Conservation (phyloP, 2,113 vertebrate species). For the Panthera uncia region DNA sequence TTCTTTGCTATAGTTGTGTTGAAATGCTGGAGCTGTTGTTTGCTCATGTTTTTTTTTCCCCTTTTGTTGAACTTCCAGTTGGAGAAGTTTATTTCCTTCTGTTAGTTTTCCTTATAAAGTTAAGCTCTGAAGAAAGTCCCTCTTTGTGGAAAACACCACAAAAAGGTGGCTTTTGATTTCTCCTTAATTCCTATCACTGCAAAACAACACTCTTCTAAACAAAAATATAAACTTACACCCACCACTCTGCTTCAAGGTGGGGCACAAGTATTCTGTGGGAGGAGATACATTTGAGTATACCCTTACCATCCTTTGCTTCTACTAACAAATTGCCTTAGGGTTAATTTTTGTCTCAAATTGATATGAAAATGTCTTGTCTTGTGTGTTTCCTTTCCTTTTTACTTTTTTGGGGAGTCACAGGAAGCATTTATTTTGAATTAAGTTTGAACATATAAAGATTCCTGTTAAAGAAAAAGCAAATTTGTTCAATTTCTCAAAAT, state of each 20-base stretch:
- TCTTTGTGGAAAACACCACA: conserved; percentile 69
- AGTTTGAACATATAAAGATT: background rate
- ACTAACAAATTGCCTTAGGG: conserved; percentile 30
- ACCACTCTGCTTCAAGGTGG: background rate
- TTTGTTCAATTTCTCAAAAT: background rate
- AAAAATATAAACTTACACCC: background rate
- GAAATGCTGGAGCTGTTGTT: conserved; percentile 52
- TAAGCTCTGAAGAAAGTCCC: conserved; percentile 66
- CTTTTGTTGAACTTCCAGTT: conserved; percentile 67
- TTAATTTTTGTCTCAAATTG: conserved; percentile 32
- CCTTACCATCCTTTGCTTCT: background rate
- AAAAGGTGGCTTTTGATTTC: conserved; percentile 73
- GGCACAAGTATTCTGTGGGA: background rate
- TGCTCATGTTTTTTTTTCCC: background rate
- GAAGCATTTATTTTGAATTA: background rate
- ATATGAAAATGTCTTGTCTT: conserved; percentile 45
- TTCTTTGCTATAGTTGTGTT: conserved; percentile 81
- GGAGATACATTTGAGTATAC: background rate
- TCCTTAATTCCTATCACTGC: background rate
- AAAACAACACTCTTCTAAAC: background rate
- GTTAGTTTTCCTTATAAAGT: conserved; percentile 57
- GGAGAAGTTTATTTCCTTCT: conserved; percentile 71
- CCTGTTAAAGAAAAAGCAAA: background rate
- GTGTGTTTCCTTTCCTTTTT: conserved; percentile 29
- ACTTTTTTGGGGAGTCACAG: background rate